Evolutionary conservation across 2,797 vertebrate species (phyloP).

Genomic region (Novumbra hubbsi): DNA sequence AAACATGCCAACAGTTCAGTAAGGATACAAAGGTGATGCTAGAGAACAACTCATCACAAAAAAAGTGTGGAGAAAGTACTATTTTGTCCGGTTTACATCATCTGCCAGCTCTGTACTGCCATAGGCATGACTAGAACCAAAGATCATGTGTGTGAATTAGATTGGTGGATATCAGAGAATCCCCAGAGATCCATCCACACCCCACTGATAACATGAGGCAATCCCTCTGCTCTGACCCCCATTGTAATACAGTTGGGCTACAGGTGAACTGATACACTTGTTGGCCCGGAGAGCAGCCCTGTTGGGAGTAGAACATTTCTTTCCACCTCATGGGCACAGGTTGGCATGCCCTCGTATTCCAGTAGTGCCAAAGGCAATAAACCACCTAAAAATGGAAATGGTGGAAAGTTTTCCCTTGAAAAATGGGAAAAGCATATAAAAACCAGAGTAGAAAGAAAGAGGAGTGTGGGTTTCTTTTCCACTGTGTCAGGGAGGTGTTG

Average conservation of each 20-base stretch:
- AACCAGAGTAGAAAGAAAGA: constrained; percentile 64
- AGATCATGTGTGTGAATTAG: constrained; percentile 6
- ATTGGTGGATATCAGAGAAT: constrained; percentile 15
- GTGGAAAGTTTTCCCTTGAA: constrained; percentile 76
- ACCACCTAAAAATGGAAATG: constrained; percentile 80
- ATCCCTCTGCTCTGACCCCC: not conserved
- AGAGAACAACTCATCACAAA: not conserved
- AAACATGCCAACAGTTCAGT: not conserved
- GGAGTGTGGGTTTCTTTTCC: constrained; percentile 70
- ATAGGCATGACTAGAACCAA: constrained; percentile 41
- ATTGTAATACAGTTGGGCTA: constrained; percentile 38
- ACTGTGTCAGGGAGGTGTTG: constrained; percentile 71
- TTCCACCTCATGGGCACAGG: constrained; percentile 72
- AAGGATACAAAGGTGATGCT: not conserved
- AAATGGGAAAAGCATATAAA: constrained; percentile 70
- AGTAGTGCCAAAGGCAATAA: constrained; percentile 75
- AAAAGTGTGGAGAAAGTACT: too few species aligned
- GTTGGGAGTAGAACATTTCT: constrained; percentile 52
- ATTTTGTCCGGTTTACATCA: not conserved
- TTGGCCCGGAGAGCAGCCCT: constrained; percentile 36
- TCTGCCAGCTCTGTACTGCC: not conserved
- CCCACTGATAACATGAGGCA: not conserved
- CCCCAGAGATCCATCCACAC: constrained; percentile 15
- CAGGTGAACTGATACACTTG: constrained; percentile 58
- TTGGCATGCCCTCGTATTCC: constrained; percentile 71